Conservation (phyloP, 2,113 vertebrate species). For the Scophthalmus maximus region DNA sequence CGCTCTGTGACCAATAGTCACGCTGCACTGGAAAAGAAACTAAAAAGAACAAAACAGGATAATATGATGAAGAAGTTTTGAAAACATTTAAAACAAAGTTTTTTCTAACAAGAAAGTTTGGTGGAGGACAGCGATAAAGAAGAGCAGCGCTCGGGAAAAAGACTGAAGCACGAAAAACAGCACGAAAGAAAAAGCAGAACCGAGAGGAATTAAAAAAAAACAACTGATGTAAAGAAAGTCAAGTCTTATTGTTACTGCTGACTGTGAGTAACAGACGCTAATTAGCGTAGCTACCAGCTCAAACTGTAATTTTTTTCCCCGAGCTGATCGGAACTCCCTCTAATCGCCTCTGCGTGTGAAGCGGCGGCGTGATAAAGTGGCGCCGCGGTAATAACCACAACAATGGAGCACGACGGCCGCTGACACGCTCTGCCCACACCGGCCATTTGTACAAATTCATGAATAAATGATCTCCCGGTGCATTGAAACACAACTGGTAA, state of each 20-base stretch:
- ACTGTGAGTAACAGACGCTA: conserved; percentile 43
- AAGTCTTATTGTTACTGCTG: conserved; percentile 9
- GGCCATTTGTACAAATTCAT: conserved; percentile 79
- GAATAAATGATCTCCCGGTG: conserved; percentile 82
- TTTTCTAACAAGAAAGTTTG: conserved; percentile 4
- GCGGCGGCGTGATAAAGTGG: conserved; percentile 11
- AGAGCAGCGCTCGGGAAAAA: not conserved
- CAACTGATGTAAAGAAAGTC: not conserved
- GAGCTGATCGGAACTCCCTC: conserved; percentile 69
- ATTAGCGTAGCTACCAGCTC: conserved; percentile 64
- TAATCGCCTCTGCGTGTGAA: conserved; percentile 69
- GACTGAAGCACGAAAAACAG: not conserved
- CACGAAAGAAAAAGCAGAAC: not conserved
- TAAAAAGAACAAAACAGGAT: too few relatives aligned
- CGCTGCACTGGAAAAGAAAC: too few relatives aligned
- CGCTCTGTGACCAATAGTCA: too few relatives aligned
- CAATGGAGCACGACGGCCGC: conserved; percentile 63
- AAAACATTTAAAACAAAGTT: not conserved
- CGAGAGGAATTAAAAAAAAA: conserved; percentile 5
- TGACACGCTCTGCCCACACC: conserved; percentile 65
- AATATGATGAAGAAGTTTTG: not conserved
- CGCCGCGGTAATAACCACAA: conserved; percentile 65
- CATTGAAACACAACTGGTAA: conserved; percentile 79
- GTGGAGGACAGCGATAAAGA: not conserved
- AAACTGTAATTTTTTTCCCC: too few relatives aligned